Conservation (phyloP, 2,797 vertebrate genomes). For the Crax fasciolata region DNA sequence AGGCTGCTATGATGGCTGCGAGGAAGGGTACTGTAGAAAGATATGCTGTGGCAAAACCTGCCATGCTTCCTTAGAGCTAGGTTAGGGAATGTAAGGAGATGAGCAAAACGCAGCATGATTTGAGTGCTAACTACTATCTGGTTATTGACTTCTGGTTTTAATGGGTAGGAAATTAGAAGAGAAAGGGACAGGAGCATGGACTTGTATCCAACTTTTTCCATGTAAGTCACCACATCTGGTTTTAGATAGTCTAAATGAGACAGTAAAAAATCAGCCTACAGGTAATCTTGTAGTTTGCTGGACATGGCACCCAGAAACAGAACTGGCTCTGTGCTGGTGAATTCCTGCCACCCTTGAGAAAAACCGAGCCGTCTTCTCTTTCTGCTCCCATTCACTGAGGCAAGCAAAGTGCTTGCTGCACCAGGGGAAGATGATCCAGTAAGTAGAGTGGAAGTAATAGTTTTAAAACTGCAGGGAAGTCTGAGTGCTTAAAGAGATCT, state of each 20-base stretch:
- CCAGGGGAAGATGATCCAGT: constrained; percentile 47
- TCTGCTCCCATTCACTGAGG: constrained; percentile 4
- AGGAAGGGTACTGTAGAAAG: background rate
- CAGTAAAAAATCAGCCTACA: accelerated
- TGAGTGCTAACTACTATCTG: background rate
- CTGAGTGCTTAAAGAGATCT: constrained; percentile 30
- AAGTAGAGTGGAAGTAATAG: constrained; percentile 68
- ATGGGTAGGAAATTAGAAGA: background rate
- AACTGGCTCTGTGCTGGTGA: background rate
- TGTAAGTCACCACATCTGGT: background rate
- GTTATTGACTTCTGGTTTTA: background rate
- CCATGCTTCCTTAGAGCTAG: background rate
- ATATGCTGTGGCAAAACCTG: background rate
- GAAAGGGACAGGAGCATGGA: background rate
- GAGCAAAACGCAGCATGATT: background rate
- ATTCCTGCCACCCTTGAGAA: background rate
- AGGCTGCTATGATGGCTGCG: background rate
- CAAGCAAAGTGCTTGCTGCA: background rate
- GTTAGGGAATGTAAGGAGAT: constrained; percentile 9
- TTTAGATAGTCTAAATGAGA: constrained; percentile 4
- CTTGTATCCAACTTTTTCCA: background rate
- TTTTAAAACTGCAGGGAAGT: constrained; percentile 57
- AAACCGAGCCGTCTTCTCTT: background rate
- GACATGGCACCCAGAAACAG: background rate
- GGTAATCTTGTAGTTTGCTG: background rate